Percentiles rank a stretch among this genome's conserved stretches.
Conservation (phyloP, 37 sponge, comb jelly and placozoan genomes). For the Cladorhizidae sp. region DNA sequence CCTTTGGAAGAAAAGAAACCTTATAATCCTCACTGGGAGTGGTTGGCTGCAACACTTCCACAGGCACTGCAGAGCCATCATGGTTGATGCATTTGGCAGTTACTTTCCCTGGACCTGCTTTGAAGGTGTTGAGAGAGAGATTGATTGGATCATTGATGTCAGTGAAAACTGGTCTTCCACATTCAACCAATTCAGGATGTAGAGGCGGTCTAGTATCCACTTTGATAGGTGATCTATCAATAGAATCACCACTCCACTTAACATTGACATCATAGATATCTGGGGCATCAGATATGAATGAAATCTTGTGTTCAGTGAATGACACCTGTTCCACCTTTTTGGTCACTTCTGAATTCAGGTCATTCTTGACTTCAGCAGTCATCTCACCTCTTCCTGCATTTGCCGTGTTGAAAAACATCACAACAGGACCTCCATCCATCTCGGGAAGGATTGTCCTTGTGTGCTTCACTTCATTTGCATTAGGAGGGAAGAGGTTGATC, state of each 20-base stretch:
- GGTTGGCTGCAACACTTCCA: slow-evolving; percentile 18
- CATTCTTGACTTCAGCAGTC: slow-evolving; percentile 25
- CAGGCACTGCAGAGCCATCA: slow-evolving; percentile 18
- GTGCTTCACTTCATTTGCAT: slow-evolving; percentile 31
- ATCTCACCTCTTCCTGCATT: slow-evolving; percentile 68
- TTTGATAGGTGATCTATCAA: slow-evolving; percentile 52
- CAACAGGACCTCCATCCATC: slow-evolving; percentile 26
- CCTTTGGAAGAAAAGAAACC: slow-evolving; percentile 47
- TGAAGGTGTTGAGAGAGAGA: slow-evolving; percentile 24
- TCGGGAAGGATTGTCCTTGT: slow-evolving; percentile 17
- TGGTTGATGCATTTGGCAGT: slow-evolving; percentile 30
- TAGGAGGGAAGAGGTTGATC: slow-evolving; percentile 48
- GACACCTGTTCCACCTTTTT: slow-evolving; percentile 21
- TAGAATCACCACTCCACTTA: slow-evolving; percentile 33
- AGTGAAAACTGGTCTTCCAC: slow-evolving; percentile 31
- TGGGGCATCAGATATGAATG: slow-evolving; percentile 23
- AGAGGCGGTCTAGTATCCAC: slow-evolving; percentile 35
- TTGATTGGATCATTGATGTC: slow-evolving; percentile 34
- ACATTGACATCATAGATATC: slow-evolving; percentile 48
- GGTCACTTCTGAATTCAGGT: slow-evolving; percentile 17
- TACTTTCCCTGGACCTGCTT: slow-evolving; percentile 65
- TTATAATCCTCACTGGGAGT: slow-evolving; percentile 9
- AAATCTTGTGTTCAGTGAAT: slow-evolving; percentile 19
- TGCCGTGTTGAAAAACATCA: slow-evolving; percentile 25
- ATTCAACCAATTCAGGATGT: slow-evolving; percentile 44